Conservation (phyloP, 1,140 invertebrate species). For the Bombus soroeensis region DNA sequence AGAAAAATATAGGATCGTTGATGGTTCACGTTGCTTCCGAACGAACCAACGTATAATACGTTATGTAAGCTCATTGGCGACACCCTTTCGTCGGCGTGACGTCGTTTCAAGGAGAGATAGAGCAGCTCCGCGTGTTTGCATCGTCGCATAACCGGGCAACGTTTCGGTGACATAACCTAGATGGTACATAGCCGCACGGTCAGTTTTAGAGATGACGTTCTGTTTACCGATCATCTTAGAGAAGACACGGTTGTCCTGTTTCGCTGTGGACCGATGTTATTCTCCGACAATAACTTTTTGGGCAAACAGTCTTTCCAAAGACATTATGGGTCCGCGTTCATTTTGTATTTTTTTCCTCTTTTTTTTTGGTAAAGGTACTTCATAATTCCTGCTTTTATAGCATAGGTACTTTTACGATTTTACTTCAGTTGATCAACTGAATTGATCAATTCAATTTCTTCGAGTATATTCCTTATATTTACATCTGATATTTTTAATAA, state of each 20-base stretch:
- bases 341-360: accelerated
- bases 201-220: background rate
- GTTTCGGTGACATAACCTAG: conserved; percentile 13
- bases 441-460: no score
- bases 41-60: background rate
- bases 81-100: background rate
- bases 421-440: no score
- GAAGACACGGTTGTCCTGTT: background rate
- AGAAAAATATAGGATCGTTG: conserved; percentile 2
- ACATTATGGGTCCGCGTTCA: no score
- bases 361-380: background rate
- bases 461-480: no score
- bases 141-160: background rate
- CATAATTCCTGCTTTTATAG: no score
- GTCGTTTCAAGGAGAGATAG: conserved; percentile 13
- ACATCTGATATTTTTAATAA: no score
- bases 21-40: background rate
- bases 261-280: background rate
- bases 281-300: background rate
- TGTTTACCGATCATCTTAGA: conserved; percentile 17
- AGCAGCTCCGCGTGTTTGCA: conserved; percentile 1
- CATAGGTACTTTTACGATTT: no score
- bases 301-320: background rate
- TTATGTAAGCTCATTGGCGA: conserved; percentile 17
- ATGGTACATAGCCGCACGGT: background rate